phyloP scores from a whole-genome alignment of 2,113 vertebrate species.

The Rhynchopsitta pachyrhyncha region DNA sequence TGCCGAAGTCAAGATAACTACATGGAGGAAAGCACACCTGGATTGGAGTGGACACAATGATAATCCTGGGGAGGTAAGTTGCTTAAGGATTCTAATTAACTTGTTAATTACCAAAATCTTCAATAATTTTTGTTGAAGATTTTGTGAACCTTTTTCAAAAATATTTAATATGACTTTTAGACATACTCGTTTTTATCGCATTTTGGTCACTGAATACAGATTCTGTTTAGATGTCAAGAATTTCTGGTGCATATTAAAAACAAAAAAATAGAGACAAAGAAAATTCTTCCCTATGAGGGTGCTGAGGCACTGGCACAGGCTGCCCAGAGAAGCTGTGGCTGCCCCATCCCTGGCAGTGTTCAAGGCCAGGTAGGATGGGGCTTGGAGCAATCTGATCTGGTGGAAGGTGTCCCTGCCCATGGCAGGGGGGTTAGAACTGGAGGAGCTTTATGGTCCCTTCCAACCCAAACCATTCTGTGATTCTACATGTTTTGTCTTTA shows the following conservation, averaged over 20 bases:
- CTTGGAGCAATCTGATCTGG: background rate
- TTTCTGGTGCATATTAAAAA: background rate
- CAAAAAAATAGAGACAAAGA: background rate
- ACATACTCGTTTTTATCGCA: background rate
- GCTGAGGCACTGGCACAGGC: background rate
- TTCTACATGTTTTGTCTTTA: background rate
- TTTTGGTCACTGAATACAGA: background rate
- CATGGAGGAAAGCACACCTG: background rate
- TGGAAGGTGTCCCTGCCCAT: background rate
- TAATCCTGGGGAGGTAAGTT: background rate
- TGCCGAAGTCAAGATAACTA: background rate
- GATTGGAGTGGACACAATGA: fast-evolving
- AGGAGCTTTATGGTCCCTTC: background rate
- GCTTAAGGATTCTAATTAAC: background rate
- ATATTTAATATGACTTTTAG: background rate
- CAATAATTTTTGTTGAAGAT: background rate
- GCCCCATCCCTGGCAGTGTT: background rate
- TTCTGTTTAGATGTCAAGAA: background rate
- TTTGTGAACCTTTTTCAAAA: background rate
- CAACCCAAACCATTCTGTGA: background rate
- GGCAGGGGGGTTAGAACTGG: background rate
- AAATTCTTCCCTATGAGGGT: background rate
- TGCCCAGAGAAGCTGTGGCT: background rate
- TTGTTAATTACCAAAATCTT: background rate
- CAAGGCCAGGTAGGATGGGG: background rate